Evolutionary conservation across 1,140 invertebrate genomes (phyloP).

Genomic region (Fopius arisanus): DNA sequence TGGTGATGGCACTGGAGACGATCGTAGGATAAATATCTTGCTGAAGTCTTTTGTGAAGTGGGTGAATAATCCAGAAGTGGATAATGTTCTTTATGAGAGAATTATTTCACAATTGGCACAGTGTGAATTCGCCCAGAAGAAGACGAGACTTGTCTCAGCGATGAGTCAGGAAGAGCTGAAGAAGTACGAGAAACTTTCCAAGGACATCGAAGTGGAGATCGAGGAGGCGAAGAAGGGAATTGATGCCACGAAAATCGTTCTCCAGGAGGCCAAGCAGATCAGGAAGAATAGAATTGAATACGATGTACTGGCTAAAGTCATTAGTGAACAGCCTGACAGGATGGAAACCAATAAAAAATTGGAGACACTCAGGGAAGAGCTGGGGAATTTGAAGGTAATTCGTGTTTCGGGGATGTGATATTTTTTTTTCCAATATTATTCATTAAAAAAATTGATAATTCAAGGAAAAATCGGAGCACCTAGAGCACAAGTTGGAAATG

Average conservation of each 20-base stretch:
- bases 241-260: conserved; percentile 75
- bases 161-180: conserved; percentile 87
- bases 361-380: conserved; percentile 76
- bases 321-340: conserved; percentile 88
- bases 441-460: conserved; percentile 38
- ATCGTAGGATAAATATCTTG: conserved; percentile 84
- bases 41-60: conserved; percentile 91
- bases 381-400: conserved; percentile 69
- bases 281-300: conserved; percentile 92
- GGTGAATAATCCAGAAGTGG: conserved; percentile 76
- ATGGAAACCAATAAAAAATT: conserved; percentile 82
- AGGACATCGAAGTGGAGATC: conserved; percentile 80
- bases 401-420: neutral
- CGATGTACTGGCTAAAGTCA: conserved; percentile 89
- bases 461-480: conserved; percentile 73
- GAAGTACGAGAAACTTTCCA: conserved; percentile 82
- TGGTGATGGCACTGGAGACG: conserved; percentile 95
- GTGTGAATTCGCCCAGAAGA: conserved; percentile 88
- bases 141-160: conserved; percentile 79
- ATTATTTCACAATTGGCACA: conserved; percentile 84
- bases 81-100: conserved; percentile 75
- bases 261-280: conserved; percentile 82
- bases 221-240: conserved; percentile 79
- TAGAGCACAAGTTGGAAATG: conserved; percentile 81
- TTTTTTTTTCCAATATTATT: conserved; percentile 21